Base-by-base conservation (phyloP, 2,113 vertebrate species). In the Acrocephalus kingi region DNA sequence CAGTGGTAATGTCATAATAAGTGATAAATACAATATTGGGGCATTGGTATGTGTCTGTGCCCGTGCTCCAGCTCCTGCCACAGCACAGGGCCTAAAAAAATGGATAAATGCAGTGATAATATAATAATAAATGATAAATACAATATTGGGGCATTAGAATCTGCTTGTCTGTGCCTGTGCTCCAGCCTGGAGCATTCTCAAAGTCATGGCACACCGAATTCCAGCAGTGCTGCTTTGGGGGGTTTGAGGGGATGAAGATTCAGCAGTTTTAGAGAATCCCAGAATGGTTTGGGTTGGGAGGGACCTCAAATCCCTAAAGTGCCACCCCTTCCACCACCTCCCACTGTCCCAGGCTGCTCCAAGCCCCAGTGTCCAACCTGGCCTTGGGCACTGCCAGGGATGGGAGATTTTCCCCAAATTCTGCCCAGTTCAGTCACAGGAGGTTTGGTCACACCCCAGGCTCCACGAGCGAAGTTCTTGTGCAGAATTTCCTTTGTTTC, bases 181-280 rank as follows among this genome's bases (percentile, higher is more conserved):
- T 31, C 11, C 77, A 54, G 68, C 11, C 51, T 20, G 66, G 13
- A 22, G 66, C 7, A 0, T 15, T 27, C 54, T 1, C 7, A 8
- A 28, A 13, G 4, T 2, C 0, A 0, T 18, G 51, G 33, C 46
- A 56, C 25, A 2, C 8, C 4, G 1, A 11, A 35, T 11, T n/a
- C 11, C 21, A 10, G 9, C 48, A 1, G 23, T 24, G 24, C 3
- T 10, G 7, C 18, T 51, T 13, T 49, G 77, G 6, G 41, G 56
- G 35, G 2, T 31, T 67, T 31, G 56, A 68, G 31, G 43, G 13
- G 41, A 24, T 23, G n/a, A 10, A 37, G 46, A 11, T 23, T 35
- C 13, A 55, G 19, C 5, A 5, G n/a, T 71, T 83, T 62, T 31
- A 9, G 17, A 20, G 10, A 63, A 49, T 43, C 3, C 2, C 15